Conservation (phyloP, 2,113 vertebrate genomes). For the Corythoichthys intestinalis region DNA sequence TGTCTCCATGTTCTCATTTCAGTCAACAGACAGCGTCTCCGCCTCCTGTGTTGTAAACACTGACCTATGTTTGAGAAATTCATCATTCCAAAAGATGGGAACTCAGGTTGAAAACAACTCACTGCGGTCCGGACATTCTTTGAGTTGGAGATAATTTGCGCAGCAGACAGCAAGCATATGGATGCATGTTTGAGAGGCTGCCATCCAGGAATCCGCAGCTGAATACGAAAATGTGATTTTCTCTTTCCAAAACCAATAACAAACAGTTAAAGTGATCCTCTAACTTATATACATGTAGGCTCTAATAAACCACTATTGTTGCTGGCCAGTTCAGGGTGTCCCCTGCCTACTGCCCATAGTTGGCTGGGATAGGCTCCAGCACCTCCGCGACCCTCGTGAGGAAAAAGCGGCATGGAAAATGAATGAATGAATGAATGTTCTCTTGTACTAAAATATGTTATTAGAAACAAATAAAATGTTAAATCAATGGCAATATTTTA, state of each 20-base stretch:
- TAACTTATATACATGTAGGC: no score
- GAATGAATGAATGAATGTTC: no score
- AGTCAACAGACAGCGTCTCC: slow-evolving; percentile 37
- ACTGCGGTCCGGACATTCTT: slow-evolving; percentile 35
- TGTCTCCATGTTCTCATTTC: slow-evolving; percentile 24
- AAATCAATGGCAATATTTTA: no score
- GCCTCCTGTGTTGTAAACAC: slow-evolving; percentile 26
- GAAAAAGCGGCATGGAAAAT: no score
- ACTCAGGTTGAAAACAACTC: slow-evolving; percentile 16
- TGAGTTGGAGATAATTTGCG: slow-evolving; percentile 32
- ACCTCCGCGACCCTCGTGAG: no score
- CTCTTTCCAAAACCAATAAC: slow-evolving; percentile 6
- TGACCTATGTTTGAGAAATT: slow-evolving; percentile 36
- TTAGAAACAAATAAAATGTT: no score
- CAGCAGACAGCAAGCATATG: slow-evolving; percentile 50
- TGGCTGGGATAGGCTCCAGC: no score
- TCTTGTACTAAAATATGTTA: no score
- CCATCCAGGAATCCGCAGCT: slow-evolving; percentile 12
- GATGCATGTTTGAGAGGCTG: slow-evolving; percentile 30
- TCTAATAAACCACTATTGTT: no score
- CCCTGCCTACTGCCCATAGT: no score
- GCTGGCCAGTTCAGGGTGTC: no score
- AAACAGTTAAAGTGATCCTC: not conserved
- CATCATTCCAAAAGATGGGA: slow-evolving; percentile 28
- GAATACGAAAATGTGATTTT: slow-evolving; percentile 29